Conservation (phyloP, 2,113 vertebrate genomes). For the Nycticebus coucang region DNA sequence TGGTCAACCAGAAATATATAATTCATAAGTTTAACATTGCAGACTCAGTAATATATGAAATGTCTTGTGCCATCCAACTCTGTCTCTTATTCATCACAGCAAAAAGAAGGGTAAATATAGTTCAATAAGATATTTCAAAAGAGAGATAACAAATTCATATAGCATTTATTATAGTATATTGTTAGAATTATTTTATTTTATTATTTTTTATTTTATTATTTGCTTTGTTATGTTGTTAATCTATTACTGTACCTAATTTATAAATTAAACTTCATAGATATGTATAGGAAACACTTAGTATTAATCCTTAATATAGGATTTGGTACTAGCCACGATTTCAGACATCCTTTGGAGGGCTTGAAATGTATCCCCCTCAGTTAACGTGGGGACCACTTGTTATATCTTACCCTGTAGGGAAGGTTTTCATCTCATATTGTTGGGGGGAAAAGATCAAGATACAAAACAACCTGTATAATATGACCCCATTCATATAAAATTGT, state of each 20-base stretch:
- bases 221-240: neutral
- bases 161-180: neutral
- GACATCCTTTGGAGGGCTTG: neutral
- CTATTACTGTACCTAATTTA: neutral
- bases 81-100: neutral
- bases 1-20: neutral
- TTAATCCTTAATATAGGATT: neutral
- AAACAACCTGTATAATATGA: constrained; percentile 1
- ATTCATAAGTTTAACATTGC: neutral
- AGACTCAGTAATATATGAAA: neutral
- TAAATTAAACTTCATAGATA: neutral
- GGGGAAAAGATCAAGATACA: neutral
- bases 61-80: neutral
- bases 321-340: neutral
- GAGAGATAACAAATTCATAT: neutral
- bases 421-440: neutral
- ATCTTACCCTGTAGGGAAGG: neutral
- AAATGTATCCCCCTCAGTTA: neutral
- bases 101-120: neutral
- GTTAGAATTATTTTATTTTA: neutral
- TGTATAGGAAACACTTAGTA: neutral
- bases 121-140: neutral
- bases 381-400: neutral
- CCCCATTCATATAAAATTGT: neutral
- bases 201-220: neutral